phyloP scores from a whole-genome alignment of 2,113 vertebrate species.

The Haplochromis vanheusdeni region DNA sequence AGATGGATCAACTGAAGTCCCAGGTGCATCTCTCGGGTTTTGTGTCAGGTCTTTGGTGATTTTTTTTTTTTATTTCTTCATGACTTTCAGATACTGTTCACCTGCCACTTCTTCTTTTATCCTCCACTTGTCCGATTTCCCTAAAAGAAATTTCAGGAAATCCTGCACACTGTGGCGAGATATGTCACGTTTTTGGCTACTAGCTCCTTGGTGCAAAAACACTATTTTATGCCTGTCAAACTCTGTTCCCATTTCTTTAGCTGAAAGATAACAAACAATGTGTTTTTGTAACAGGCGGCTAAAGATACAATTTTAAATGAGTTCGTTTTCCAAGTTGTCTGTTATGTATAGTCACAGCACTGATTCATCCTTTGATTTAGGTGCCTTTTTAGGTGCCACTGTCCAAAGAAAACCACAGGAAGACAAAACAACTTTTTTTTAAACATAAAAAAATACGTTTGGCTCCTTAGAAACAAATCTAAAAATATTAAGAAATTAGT shows the following conservation, averaged over 20 bases:
- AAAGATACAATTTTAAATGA: neutral
- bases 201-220: neutral
- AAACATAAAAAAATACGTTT: neutral
- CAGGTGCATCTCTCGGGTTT: neutral
- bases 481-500: neutral
- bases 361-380: neutral
- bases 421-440: neutral
- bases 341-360: neutral
- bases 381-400: neutral
- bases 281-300: neutral
- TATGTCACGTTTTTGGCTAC: neutral
- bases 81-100: neutral
- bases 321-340: neutral
- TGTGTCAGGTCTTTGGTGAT: neutral
- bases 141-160: neutral
- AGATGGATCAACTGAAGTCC: neutral
- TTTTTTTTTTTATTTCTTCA: neutral
- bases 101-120: neutral
- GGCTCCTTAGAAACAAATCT: neutral
- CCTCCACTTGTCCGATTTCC: neutral
- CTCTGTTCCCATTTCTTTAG: neutral
- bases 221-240: neutral
- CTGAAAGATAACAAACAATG: neutral
- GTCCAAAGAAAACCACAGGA: neutral
- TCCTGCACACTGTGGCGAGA: neutral